Conservation (phyloP, 2,888 invertebrate species). For the Leptopilina syphax region DNA sequence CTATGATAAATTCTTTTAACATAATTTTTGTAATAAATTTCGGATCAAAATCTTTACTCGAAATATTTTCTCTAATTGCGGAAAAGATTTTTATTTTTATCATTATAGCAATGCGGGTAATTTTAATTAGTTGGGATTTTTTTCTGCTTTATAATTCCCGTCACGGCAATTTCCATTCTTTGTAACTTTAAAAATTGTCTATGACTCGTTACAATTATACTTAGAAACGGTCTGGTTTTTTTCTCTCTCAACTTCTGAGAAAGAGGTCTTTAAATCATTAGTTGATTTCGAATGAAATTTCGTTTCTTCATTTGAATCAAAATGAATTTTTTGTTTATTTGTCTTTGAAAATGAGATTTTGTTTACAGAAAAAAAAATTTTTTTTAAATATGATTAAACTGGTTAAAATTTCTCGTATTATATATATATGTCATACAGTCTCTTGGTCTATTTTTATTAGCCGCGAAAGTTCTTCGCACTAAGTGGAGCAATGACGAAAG, state of each 20-base stretch:
- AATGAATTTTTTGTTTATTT: neutral
- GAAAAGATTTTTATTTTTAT: no score
- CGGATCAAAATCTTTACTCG: no score
- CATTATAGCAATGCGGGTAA: neutral
- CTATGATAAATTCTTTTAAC: no score
- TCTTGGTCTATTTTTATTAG: constrained; percentile 26
- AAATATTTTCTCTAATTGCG: no score
- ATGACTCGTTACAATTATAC: neutral
- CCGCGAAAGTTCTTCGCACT: neutral
- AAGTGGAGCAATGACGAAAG: constrained; percentile 33
- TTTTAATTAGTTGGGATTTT: neutral
- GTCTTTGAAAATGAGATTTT: no score
- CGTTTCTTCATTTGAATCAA: no score
- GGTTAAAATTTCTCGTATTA: no score
- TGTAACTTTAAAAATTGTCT: neutral
- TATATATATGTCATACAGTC: neutral
- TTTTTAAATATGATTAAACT: no score
- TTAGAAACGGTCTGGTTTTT: neutral
- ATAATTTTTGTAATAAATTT: no score
- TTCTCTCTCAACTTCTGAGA: neutral
- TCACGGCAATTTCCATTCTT: neutral
- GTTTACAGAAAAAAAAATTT: no score
- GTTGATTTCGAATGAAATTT: neutral
- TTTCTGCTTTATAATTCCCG: neutral
- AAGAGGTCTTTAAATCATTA: neutral